Evolutionary conservation across 2,797 vertebrate genomes (phyloP), one percentile per base, ranked within the genome.

Genomic region (Cynodonichthys magdalenae): DNA sequence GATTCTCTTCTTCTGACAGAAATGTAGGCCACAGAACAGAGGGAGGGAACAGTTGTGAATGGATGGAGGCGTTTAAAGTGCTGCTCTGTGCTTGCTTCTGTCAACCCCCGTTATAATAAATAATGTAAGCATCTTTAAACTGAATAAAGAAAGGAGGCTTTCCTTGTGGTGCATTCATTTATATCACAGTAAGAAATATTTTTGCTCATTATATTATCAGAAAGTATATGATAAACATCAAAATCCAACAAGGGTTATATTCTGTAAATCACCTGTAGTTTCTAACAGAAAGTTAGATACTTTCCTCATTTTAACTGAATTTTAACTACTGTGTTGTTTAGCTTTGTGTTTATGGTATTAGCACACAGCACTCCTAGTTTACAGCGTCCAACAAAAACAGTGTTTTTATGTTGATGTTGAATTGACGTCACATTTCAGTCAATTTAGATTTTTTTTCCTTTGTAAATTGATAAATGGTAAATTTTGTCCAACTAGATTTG

Each of bases 21-120:
- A 71, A 81, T 85, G 68, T 77, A 81, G 86, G 81, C 61, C 84
- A 79, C 57, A 41, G 3, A 39, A 59, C 51, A 51, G 66, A 29
- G 52, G 59, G 66, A 9, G 27, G 49, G 29, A 61, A 18, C 29
- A 18, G 59, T 51, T 39, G 14, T 17, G 6, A 76, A 50, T 49
- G 51, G 57, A 77, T 56, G 48, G 56, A 66, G 53, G 55, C 12
- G 39, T 20, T 39, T 5, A 29, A 66, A 57, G 52, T 34, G 18
- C 28, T 42, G 28, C 59, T 72, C n/a, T 7, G 56, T 55, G 14
- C 20, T 48, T 41, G 19, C 14, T 44, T 60, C 51, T 9, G n/a
- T 65, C 41, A 64, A 52, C 59, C 56, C 67, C 27, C n/a, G 15
- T 47, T 68, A 51, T 53, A 17, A 31, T 1, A 14, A 11, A 59